A percentile compares a stretch with the other conserved stretches of the same genome.
Conservation (phyloP, 2,888 invertebrate species). For the Phania funesta region DNA sequence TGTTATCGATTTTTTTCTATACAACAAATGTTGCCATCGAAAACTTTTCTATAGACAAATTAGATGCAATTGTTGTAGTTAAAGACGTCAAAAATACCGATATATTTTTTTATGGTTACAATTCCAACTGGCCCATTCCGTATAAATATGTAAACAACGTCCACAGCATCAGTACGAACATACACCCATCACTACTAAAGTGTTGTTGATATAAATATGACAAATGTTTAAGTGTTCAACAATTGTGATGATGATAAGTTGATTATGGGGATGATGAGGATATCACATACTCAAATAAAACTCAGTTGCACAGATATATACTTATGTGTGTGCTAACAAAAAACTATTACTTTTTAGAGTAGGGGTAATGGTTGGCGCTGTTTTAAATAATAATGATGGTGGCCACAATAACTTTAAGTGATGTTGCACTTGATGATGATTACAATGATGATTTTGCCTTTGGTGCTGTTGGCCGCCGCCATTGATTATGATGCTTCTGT, state of each 20-base stretch:
- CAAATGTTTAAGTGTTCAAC: constrained; percentile 61
- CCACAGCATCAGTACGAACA: constrained; percentile 41
- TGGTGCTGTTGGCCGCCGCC: constrained; percentile 33
- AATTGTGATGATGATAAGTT: constrained; percentile 48
- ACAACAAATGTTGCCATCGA: no score
- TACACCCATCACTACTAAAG: constrained; percentile 51
- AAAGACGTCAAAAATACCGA: no score
- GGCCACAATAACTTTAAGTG: constrained; percentile 58
- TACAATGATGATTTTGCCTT: constrained; percentile 40
- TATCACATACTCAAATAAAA: constrained; percentile 35
- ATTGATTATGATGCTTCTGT: constrained; percentile 23
- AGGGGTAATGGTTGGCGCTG: constrained; percentile 36
- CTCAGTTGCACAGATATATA: neutral
- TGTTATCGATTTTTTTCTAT: no score
- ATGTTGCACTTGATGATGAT: constrained; percentile 53
- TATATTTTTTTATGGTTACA: neutral
- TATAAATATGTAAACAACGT: constrained; percentile 10
- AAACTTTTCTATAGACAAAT: no score
- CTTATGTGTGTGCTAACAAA: neutral
- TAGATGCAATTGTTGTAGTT: no score
- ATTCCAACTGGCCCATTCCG: constrained; percentile 12
- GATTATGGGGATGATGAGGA: constrained; percentile 46
- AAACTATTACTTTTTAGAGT: constrained; percentile 20
- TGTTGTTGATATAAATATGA: constrained; percentile 64
- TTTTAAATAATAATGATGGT: constrained; percentile 52